Conservation (phyloP, 1,140 invertebrate species). For the Phortica variegata region DNA sequence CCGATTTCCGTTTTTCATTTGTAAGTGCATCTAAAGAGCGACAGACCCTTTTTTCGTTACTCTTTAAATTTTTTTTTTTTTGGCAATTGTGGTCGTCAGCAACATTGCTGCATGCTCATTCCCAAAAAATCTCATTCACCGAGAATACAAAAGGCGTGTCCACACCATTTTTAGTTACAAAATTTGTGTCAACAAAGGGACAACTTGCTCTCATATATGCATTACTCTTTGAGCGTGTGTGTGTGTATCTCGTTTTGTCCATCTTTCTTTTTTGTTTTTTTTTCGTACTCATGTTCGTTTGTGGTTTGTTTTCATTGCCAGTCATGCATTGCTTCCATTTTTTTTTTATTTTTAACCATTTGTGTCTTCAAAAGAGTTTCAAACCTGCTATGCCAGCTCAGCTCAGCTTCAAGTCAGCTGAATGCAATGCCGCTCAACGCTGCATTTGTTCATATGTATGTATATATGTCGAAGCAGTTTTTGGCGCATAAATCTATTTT, state of each 20-base stretch:
- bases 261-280: neutral
- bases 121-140: too few relatives aligned
- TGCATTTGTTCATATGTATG: constrained; percentile 49
- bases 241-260: constrained; percentile 6
- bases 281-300: constrained; percentile 3
- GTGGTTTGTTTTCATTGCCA: neutral
- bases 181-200: constrained; percentile 46
- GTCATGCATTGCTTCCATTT: neutral
- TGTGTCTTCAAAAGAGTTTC: too few relatives aligned
- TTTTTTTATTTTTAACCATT: neutral
- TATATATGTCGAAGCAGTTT: constrained; percentile 44
- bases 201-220: constrained; percentile 23
- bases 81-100: constrained; percentile 36
- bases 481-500: constrained; percentile 52
- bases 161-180: too few relatives aligned
- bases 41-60: neutral
- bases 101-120: too few relatives aligned
- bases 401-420: too few relatives aligned
- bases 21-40: neutral
- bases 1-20: constrained; percentile 14
- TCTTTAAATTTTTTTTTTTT: constrained; percentile 6
- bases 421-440: too few relatives aligned
- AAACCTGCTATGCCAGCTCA: neutral
- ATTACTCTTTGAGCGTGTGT: constrained; percentile 7
- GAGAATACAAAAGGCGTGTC: too few relatives aligned